Evolutionary conservation across 2,797 vertebrate species (phyloP).

Genomic region (Etheostoma nigrum): DNA sequence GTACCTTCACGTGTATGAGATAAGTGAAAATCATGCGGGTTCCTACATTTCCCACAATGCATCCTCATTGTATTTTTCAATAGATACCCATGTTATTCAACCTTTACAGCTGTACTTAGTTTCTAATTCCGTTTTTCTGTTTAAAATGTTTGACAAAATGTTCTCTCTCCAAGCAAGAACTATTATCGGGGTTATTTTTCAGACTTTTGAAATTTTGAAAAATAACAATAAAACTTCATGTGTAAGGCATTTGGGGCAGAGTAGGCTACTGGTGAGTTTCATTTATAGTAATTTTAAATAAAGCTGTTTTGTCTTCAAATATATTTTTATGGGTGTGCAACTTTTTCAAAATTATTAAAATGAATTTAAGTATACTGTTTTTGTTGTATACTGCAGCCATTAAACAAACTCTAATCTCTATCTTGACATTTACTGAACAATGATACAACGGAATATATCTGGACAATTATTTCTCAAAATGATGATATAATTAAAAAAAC

Average conservation of each 20-base stretch:
- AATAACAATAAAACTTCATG: not conserved
- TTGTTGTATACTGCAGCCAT: not conserved
- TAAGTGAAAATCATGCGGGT: not conserved
- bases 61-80: not conserved
- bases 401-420: not conserved
- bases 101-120: not conserved
- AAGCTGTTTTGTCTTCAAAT: not conserved
- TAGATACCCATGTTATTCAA: not conserved
- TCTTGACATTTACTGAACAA: not conserved
- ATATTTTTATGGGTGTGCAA: not conserved
- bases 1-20: not conserved
- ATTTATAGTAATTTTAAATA: not conserved
- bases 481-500: no score
- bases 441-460: not conserved
- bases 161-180: not conserved
- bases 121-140: not conserved
- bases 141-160: constrained; percentile 2
- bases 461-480: not conserved
- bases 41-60: not conserved
- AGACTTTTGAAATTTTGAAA: not conserved
- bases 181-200: not conserved
- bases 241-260: not conserved
- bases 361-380: not conserved
- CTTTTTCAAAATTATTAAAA: not conserved
- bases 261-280: not conserved